Evolutionary conservation across 2,797 vertebrate genomes (phyloP).

Genomic region (Enteromius anoplus): DNA sequence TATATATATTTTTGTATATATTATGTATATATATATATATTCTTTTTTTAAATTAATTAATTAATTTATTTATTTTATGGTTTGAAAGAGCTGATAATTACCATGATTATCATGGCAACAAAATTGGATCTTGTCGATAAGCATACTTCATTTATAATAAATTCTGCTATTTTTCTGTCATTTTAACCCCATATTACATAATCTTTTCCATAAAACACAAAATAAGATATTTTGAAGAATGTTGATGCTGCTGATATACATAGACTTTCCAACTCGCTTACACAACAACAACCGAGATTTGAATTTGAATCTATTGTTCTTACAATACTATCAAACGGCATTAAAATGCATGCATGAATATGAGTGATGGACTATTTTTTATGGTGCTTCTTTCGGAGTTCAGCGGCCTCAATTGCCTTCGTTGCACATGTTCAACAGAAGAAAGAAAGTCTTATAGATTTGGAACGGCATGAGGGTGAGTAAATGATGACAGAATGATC

Average conservation of each 20-base stretch:
- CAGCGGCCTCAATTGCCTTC: not conserved
- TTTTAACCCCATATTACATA: not conserved
- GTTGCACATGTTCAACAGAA: not conserved
- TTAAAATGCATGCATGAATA: not conserved
- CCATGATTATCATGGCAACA: not conserved
- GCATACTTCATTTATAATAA: not conserved
- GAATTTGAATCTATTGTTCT: not conserved
- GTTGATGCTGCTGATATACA: not conserved
- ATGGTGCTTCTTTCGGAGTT: not conserved
- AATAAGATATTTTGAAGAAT: not conserved
- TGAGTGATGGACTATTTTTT: not conserved
- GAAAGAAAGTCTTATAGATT: not conserved
- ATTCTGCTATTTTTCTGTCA: not conserved
- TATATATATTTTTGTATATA: no score
- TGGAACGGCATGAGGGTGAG: not conserved
- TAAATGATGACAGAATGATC: conserved; percentile 9
- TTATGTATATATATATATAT: no score
- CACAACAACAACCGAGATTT: not conserved
- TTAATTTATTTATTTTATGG: not conserved
- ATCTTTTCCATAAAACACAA: not conserved
- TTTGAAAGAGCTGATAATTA: not conserved
- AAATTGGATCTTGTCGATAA: not conserved
- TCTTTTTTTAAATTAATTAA: no score
- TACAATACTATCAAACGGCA: not conserved
- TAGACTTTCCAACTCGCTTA: not conserved